phyloP scores from a whole-genome alignment of 2,888 invertebrate species.

The Oscheius sp. region DNA sequence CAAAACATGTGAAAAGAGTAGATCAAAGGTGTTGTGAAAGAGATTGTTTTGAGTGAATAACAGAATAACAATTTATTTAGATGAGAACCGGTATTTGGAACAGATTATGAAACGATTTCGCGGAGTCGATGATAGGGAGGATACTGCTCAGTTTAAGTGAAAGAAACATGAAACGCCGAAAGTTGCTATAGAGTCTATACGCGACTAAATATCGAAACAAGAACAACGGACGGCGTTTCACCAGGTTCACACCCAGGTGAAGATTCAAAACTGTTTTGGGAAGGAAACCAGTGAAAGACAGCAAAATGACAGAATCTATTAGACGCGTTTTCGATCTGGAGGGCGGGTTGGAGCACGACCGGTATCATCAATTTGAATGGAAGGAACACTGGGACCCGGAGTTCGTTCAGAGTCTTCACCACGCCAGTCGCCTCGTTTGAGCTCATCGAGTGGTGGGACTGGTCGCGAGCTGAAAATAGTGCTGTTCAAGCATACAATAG shows the following conservation, averaged over 20 bases:
- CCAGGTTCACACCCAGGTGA: not conserved
- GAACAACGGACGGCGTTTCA: conserved; percentile 30
- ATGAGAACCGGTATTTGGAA: no score
- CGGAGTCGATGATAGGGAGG: no score
- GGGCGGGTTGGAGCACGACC: conserved; percentile 6
- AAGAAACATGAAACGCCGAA: conserved; percentile 12
- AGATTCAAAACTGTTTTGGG: not conserved
- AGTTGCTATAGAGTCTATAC: conserved; percentile 24
- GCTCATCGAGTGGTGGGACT: conserved; percentile 35
- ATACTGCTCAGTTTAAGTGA: conserved; percentile 9
- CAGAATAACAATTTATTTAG: no score
- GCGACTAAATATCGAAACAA: no score
- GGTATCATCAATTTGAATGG: conserved; percentile 37
- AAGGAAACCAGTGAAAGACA: conserved; percentile 16
- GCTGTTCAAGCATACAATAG: not conserved
- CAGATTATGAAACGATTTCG: no score
- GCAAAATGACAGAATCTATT: conserved; percentile 11
- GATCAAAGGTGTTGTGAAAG: no score
- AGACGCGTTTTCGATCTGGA: conserved; percentile 22
- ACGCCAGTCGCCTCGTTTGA: conserved; percentile 31
- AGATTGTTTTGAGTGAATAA: no score
- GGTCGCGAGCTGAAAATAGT: conserved; percentile 16
- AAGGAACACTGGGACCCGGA: conserved; percentile 22
- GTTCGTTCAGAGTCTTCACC: not conserved
- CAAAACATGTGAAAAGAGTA: no score